These are phyloP conservation scores for Diaprepes abbreviatus DNA, from an alignment of 2,888 invertebrate genomes.

Conservation along the genomic window DNA sequence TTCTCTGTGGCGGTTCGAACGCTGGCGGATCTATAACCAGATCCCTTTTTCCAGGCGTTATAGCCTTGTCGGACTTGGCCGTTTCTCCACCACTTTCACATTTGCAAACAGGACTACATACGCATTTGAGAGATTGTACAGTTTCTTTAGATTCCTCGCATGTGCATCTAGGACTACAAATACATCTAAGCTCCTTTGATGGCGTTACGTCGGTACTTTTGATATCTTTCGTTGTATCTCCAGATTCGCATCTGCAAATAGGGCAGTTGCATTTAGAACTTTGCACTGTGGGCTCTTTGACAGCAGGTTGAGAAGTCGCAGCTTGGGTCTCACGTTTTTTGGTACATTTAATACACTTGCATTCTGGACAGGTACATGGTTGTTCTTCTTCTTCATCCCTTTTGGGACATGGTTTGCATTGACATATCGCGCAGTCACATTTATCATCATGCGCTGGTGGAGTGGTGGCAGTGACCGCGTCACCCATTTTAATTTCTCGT, in stretches of 20 bases:
- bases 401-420: background rate
- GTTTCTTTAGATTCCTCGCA: background rate
- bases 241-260: background rate
- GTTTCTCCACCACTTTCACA: background rate
- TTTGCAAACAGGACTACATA: constrained; percentile 10
- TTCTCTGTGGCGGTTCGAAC: constrained; percentile 44
- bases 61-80: too few relatives aligned
- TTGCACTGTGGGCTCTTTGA: too few relatives aligned
- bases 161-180: background rate
- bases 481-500: background rate
- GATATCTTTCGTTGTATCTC: too few relatives aligned
- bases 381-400: background rate
- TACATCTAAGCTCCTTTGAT: too few relatives aligned
- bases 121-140: too few relatives aligned
- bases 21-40: constrained; percentile 47
- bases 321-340: background rate
- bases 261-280: constrained; percentile 1
- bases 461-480: background rate
- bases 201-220: too few relatives aligned
- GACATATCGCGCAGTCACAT: background rate
- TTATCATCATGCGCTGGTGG: constrained; percentile 1
- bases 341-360: background rate
- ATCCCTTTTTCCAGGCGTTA: too few relatives aligned
- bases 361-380: background rate
- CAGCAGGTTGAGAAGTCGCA: background rate